Evolutionary conservation across 2,888 invertebrate genomes (phyloP).

Genomic region (Andrena haemorrhoa): DNA sequence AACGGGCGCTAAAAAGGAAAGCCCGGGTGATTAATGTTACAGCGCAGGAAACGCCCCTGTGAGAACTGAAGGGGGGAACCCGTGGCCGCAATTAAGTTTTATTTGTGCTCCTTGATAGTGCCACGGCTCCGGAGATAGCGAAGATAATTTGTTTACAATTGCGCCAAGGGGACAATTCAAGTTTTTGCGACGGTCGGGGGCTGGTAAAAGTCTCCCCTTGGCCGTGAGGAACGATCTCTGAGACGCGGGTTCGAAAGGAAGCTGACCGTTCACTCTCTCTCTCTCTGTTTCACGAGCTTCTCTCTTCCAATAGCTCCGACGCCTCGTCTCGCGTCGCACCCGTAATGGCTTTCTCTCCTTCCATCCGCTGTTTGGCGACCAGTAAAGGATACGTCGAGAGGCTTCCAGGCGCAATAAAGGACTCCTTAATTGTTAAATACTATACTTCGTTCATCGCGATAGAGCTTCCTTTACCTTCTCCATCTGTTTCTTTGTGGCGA

Average conservation of each 20-base stretch:
- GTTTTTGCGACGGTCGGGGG: background rate
- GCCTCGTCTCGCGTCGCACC: background rate
- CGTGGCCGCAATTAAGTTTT: conserved; percentile 27
- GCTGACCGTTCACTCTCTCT: conserved; percentile 6
- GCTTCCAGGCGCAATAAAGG: conserved; percentile 34
- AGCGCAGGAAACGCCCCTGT: background rate
- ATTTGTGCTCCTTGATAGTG: conserved; percentile 6
- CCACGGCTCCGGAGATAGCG: background rate
- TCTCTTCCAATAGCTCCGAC: conserved; percentile 6
- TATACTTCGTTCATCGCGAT: conserved; percentile 26
- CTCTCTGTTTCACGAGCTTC: background rate
- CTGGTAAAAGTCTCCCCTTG: conserved; percentile 1
- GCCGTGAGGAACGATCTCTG: conserved; percentile 18
- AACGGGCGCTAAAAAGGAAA: conserved; percentile 11
- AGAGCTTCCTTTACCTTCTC: conserved; percentile 3
- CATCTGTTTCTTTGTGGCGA: background rate
- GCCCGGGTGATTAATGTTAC: conserved; percentile 18
- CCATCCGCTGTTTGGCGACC: background rate
- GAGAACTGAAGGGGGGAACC: conserved; percentile 11
- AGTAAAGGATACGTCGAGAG: background rate
- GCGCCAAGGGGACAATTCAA: conserved; percentile 26
- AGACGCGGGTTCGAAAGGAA: conserved; percentile 8
- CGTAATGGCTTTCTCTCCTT: background rate
- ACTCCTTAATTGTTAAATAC: conserved; percentile 66
- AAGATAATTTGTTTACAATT: conserved; percentile 46